Evolutionary conservation across 2,888 invertebrate genomes (phyloP), one percentile per base, ranked within the genome.

Genomic region (Drosophila subquinaria): DNA sequence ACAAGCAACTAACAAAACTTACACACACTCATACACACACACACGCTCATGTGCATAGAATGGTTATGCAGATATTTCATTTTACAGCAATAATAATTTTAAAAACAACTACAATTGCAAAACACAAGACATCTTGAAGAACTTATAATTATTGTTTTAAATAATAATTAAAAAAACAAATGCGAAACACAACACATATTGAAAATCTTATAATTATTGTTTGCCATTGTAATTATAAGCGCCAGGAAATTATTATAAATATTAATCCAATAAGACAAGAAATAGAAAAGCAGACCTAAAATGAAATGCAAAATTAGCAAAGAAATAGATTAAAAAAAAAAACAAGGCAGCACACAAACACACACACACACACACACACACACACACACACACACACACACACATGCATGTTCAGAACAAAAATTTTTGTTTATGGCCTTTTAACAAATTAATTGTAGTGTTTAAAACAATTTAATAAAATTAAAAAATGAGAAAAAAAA

Each of bases 401-500:
- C 20, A 56, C 40, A 35, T 15, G 40, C 35, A 64, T 60, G 67
- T 50, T 62, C 43, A 50, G 27, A 78, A 65, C 77, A 67, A 78
- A 68, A 52, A 47, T 76, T 78, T 73, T 80, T 80, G 73, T 76
- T 84, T 71, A 79, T 73, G 68, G 83, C 78, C 86, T 85, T 88
- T 76, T 84, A 86, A 88, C 56, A 76, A 79, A 76, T 81, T 81
- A 80, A 79, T 79, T 85, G 86, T 88, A 84, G 84, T 82, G 81
- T 79, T 84, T 72, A 76, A 77, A 79, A 78, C 63, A 76, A 79
- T 69, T 75, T 59, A 76, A 75, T 75, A 79, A 79, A 78, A 71
- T 64, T 62, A 59, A 43, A 60, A 45, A 66, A 20, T 1, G 36
- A 62, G 23, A 23, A 13, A 8, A 27, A 43, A 27, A 30, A 4